Conservation (phyloP, 2,113 vertebrate genomes). For the Xyliphius kryptos region DNA sequence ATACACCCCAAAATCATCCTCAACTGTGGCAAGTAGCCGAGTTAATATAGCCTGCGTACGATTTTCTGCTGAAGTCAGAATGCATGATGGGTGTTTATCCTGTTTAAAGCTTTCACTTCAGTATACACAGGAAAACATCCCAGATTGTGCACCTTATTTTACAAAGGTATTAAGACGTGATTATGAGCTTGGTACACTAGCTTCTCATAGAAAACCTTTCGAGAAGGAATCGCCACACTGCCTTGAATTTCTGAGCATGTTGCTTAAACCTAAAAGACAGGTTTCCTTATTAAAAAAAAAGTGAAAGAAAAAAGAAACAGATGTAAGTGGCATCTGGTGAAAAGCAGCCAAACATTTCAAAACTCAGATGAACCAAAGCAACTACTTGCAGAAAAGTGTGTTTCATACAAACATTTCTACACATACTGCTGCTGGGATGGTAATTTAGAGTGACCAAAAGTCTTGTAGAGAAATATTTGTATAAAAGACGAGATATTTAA, state of each 20-base stretch:
- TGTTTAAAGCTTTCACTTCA: conserved; percentile 26
- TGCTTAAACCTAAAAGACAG: conserved; percentile 11
- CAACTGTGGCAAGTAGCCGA: conserved; percentile 5
- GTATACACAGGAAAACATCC: conserved; percentile 13
- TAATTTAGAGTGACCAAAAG: too few relatives aligned
- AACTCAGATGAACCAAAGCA: conserved; percentile 22
- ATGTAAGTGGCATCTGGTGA: conserved; percentile 21
- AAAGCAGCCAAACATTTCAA: conserved; percentile 24
- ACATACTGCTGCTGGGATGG: conserved; percentile 4
- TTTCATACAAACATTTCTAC: background rate
- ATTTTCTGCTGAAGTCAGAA: conserved; percentile 15
- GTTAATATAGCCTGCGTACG: conserved; percentile 3
- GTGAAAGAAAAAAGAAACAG: conserved; percentile 3
- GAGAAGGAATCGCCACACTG: background rate
- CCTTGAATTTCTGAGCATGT: conserved; percentile 8
- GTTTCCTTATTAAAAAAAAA: conserved; percentile 9
- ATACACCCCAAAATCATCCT: background rate
- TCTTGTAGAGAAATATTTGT: too few relatives aligned
- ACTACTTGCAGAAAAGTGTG: conserved; percentile 4
- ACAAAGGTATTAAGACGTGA: conserved; percentile 18
- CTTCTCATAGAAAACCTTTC: background rate
- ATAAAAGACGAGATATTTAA: too few relatives aligned
- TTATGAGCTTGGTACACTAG: conserved; percentile 14
- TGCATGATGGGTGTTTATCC: conserved; percentile 33
- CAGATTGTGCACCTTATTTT: conserved; percentile 25